Evolutionary conservation across 2,888 invertebrate genomes (phyloP).

Genomic region (Teleogryllus oceanicus): DNA sequence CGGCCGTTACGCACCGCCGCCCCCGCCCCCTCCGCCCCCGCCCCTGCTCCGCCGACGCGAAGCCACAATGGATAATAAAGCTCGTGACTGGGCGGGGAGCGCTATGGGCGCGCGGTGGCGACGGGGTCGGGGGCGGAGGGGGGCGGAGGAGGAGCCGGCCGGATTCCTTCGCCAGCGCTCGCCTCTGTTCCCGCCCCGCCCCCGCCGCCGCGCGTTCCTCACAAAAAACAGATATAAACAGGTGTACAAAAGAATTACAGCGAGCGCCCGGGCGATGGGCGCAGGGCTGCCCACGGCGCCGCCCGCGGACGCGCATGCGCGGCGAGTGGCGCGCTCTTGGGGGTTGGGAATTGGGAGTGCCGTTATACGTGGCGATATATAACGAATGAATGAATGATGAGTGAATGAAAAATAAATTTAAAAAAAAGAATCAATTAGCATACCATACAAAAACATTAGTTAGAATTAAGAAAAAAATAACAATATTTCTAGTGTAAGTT

Average conservation of each 20-base stretch:
- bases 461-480: too few relatives aligned
- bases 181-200: not conserved
- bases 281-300: not conserved
- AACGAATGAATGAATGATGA: too few relatives aligned
- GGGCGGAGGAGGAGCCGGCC: not conserved
- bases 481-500: too few relatives aligned
- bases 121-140: not conserved
- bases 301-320: not conserved
- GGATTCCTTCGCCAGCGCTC: not conserved
- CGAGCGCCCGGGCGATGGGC: not conserved
- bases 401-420: too few relatives aligned
- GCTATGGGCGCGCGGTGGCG: not conserved
- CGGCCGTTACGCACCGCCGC: too few relatives aligned
- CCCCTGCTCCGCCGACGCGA: not conserved
- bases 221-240: conserved; percentile 7
- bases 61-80: not conserved
- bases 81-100: not conserved
- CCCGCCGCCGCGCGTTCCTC: not conserved
- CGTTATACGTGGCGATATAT: too few relatives aligned
- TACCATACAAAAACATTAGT: too few relatives aligned
- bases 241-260: conserved; percentile 18
- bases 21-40: too few relatives aligned
- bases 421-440: too few relatives aligned
- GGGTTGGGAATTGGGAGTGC: not conserved
- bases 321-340: not conserved